Base-by-base conservation (phyloP, 2,888 invertebrate genomes). In the Thalpophila matura region DNA sequence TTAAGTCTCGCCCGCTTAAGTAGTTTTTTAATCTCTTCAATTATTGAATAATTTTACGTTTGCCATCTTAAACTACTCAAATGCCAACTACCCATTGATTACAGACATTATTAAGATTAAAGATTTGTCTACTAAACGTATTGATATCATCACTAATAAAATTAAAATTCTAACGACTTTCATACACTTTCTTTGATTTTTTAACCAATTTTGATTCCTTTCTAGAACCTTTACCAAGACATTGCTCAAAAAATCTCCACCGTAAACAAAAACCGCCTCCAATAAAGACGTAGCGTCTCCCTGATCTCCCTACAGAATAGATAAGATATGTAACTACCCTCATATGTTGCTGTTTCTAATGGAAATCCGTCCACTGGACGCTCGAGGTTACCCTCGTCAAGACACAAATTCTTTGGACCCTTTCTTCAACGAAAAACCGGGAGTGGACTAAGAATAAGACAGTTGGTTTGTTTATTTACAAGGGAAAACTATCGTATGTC, bases 311-410 rank as follows among this genome's bases (percentile, higher is more conserved):
- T 55, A 68, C 38, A 6, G 27, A 57, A 37, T 6, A 55, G 64
- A 75, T 57, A 59, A 56, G 37, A 45, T 49, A 35, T 53, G 47
- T 26, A 35, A 37, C 20, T 38, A 51, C 35, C 33, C 35, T 26
- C 49, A 50, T 66, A 62, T 20, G 37, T 62, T 66, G 45, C 58
- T 54, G 26, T 54, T 60, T 57, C 49, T 66, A 72, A 76, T 73
- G 58, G 60, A 61, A 71, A 58, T 46, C 45, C 63, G 40, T 62
- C 61, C 66, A 56, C 58, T 74, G 50, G 59, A 61, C 24, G 33
- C 51, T 46, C 45, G 20, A 27, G 37, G 38, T 42, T 60, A 74
- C 79, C 81, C 64, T 61, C 16, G 57, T 57, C 49, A 38, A 38
- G 27, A 56, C 71, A 45, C 63, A 14, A 43, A 51, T 43, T 20